phyloP scores from a whole-genome alignment of 1,140 invertebrate species.

The Metopolophium dirhodum region DNA sequence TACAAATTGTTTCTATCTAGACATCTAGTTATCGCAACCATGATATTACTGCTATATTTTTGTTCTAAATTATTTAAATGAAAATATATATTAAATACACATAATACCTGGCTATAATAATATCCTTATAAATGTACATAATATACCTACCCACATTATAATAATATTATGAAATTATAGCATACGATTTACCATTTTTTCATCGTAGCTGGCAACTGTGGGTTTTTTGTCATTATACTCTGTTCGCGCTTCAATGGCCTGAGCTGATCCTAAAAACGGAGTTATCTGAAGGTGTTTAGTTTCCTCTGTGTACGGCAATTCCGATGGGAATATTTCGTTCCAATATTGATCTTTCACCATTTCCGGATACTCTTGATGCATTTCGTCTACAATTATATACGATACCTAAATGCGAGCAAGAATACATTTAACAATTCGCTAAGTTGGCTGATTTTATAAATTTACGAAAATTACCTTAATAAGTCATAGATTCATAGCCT shows the following conservation, averaged over 20 bases:
- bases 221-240: neutral
- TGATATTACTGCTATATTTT: neutral
- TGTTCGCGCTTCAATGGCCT: conserved; percentile 19
- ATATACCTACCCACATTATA: neutral
- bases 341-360: conserved; percentile 58
- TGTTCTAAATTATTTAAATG: neutral
- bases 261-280: conserved; percentile 57
- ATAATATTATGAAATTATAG: neutral
- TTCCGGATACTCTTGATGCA: conserved; percentile 57
- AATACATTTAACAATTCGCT: neutral
- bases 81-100: neutral
- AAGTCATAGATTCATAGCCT: too few relatives aligned
- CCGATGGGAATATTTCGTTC: conserved; percentile 58
- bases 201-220: neutral
- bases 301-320: conserved; percentile 58
- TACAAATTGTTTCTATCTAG: neutral
- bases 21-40: too few relatives aligned
- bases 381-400: conserved; percentile 58
- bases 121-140: neutral
- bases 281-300: conserved; percentile 53
- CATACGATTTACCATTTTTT: neutral
- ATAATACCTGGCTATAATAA: neutral
- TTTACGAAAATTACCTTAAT: too few relatives aligned
- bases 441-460: neutral
- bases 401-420: conserved; percentile 45